phyloP scores from a whole-genome alignment of 2,113 vertebrate genomes.

The Zapus hudsonius region DNA sequence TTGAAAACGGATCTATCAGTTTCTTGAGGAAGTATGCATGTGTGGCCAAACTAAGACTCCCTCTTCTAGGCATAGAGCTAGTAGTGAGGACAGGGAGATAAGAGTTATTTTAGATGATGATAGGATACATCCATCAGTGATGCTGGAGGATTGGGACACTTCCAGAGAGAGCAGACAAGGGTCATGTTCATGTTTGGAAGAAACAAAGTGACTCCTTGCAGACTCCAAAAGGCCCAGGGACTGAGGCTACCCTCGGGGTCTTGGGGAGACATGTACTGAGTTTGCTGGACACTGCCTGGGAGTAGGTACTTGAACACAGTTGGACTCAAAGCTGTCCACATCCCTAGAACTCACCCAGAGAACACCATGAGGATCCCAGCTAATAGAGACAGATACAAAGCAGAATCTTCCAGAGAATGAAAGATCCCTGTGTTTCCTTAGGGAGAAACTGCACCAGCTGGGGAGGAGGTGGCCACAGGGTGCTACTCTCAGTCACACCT shows the following conservation, averaged over 20 bases:
- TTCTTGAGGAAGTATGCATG: background rate
- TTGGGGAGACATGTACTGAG: background rate
- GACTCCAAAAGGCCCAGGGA: too few relatives aligned
- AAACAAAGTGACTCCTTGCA: background rate
- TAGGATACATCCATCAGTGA: too few relatives aligned
- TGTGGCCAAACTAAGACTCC: background rate
- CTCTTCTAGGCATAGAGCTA: background rate
- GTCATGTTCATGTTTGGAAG: background rate
- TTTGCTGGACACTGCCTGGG: fast-evolving
- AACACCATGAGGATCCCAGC: fast-evolving
- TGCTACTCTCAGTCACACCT: background rate
- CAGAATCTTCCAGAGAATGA: background rate
- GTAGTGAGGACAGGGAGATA: background rate
- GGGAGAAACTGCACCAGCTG: background rate
- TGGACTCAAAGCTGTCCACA: background rate
- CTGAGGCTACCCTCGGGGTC: background rate
- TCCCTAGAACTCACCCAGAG: background rate
- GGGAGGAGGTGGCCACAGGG: too few relatives aligned
- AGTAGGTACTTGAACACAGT: background rate
- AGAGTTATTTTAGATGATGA: background rate
- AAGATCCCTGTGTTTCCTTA: background rate
- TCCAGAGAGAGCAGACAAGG: background rate
- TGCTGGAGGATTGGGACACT: background rate
- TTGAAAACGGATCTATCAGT: background rate
- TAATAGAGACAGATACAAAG: fast-evolving